Conservation (phyloP, 2,113 vertebrate species). For the Trichechus manatus region DNA sequence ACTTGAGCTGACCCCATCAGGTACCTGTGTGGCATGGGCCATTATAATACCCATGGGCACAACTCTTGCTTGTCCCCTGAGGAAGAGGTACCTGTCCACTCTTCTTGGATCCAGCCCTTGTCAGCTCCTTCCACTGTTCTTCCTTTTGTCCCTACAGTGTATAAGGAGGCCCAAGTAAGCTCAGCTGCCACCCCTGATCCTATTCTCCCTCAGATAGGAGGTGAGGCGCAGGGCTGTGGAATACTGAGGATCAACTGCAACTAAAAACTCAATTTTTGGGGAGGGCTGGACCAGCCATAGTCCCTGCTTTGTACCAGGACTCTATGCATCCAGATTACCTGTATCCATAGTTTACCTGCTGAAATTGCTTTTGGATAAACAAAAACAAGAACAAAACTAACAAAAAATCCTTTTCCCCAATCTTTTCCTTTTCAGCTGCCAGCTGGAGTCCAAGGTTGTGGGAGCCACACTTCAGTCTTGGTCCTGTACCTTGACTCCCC, state of each 20-base stretch:
- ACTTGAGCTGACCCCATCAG: constrained; percentile 75
- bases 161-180: constrained; percentile 43
- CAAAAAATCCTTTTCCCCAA: constrained; percentile 62
- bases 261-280: constrained; percentile 49
- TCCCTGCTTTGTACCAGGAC: constrained; percentile 51
- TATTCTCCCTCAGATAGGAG: constrained; percentile 53
- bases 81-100: constrained; percentile 38
- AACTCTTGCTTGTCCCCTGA: constrained; percentile 43
- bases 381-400: constrained; percentile 76
- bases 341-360: constrained; percentile 71
- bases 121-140: neutral
- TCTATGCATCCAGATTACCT: constrained; percentile 51
- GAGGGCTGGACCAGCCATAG: constrained; percentile 19
- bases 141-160: constrained; percentile 69
- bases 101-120: constrained; percentile 49
- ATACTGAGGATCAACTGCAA: constrained; percentile 49
- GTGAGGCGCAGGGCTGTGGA: constrained; percentile 49
- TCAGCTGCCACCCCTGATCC: constrained; percentile 62
- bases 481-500: constrained; percentile 76
- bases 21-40: neutral
- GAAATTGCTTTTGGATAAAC: constrained; percentile 76
- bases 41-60: neutral
- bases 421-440: constrained; percentile 75
- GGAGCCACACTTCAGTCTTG: constrained; percentile 79
- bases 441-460: constrained; percentile 73